Conservation (phyloP, 1,140 invertebrate genomes). For the Papilio machaon region DNA sequence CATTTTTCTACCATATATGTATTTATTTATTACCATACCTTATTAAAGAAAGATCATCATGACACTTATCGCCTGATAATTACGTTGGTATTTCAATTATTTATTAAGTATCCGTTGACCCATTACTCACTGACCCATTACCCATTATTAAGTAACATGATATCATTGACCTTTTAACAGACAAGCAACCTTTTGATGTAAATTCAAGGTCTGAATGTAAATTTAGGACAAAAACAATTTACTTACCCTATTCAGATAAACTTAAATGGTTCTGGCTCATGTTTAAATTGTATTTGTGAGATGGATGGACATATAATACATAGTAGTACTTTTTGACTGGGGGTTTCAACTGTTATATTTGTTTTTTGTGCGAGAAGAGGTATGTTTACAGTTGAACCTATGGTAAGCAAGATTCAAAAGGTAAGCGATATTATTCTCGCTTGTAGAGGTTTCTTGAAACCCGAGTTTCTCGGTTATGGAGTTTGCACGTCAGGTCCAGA, state of each 20-base stretch:
- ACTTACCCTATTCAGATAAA: not conserved
- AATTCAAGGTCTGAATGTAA: conserved; percentile 2
- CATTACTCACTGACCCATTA: not conserved
- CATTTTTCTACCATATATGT: not conserved
- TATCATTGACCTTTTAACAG: conserved; percentile 22
- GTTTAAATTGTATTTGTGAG: not conserved
- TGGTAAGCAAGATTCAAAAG: no score
- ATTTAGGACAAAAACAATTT: conserved; percentile 3
- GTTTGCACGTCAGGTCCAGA: no score
- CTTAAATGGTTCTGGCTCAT: not conserved
- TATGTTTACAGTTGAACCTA: no score
- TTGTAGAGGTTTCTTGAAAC: no score
- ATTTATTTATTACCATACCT: not conserved
- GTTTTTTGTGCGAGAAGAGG: no score
- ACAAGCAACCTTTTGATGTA: conserved; percentile 26
- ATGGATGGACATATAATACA: not conserved
- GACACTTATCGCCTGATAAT: conserved; percentile 25
- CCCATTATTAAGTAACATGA: not conserved
- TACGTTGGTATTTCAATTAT: conserved; percentile 19
- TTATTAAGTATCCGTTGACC: conserved; percentile 3
- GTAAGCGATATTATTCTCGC: no score
- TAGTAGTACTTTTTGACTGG: no score
- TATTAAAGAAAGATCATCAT: not conserved
- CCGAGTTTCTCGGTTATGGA: no score
- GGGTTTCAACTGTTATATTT: no score